Conservation (phyloP, 2,888 invertebrate species). For the Drosophila melanosoma region DNA sequence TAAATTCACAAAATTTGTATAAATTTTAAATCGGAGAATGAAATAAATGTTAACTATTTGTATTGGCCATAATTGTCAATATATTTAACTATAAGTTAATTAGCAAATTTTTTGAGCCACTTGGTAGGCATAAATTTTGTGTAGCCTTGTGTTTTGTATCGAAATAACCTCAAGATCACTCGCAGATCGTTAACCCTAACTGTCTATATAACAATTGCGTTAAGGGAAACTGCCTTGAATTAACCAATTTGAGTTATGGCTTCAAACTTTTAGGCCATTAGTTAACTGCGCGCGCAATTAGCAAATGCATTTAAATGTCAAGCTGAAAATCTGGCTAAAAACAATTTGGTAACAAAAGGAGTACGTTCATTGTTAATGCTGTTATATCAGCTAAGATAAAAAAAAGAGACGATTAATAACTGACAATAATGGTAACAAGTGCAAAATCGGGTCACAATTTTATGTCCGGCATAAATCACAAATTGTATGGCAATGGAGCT, state of each 20-base stretch:
- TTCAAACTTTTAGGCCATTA: constrained; percentile 18
- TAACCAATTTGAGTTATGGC: constrained; percentile 1
- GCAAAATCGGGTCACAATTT: constrained; percentile 52
- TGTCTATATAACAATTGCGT: constrained; percentile 5
- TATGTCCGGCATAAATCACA: constrained; percentile 14
- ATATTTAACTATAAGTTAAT: neutral
- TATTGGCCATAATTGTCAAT: neutral
- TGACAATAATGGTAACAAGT: constrained; percentile 67
- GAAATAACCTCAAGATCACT: constrained; percentile 32
- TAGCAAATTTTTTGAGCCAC: neutral
- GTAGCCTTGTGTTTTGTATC: constrained; percentile 24
- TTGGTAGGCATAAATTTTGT: neutral
- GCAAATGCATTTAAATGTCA: constrained; percentile 18
- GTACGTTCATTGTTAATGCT: constrained; percentile 11
- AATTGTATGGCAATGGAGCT: constrained; percentile 44
- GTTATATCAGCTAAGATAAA: constrained; percentile 30
- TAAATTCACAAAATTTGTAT: neutral
- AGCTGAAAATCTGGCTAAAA: neutral
- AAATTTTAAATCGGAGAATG: neutral
- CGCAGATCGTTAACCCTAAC: constrained; percentile 30
- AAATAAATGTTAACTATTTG: neutral
- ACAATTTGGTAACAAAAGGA: constrained; percentile 5
- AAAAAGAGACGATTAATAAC: constrained; percentile 60
- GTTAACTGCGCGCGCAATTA: neutral
- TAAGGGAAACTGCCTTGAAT: constrained; percentile 24